Base-by-base conservation (phyloP, 2,113 vertebrate species). In the Aegotheles bennettii region DNA sequence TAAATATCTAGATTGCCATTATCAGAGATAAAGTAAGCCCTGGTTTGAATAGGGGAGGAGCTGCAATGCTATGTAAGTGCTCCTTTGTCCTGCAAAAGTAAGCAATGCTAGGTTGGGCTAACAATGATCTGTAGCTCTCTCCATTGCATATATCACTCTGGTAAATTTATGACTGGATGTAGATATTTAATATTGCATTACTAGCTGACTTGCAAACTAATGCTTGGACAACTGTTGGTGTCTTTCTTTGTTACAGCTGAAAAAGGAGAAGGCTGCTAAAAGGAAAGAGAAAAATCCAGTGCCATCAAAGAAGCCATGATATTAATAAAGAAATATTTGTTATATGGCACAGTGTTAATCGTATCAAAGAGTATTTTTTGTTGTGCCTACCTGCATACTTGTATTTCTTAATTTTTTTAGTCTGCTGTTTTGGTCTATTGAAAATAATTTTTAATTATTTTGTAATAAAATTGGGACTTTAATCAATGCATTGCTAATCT, bases 181-280 rank as follows among this genome's bases (percentile, higher is more conserved):
- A 61, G 57, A 54, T 20, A 38, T 56, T 69, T 40, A 76, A 61
- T 56, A 35, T 4, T 64, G 43, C 16, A 9, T n/a, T 56, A 20
- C 48, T 61, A 65, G 20, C 35, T 0, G 0, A 47, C 23, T 83
- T 73, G 75, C 15, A 73, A 71, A 76, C 79, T 33, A 35, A 10
- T n/a, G 28, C 36, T 83, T 89, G 43, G 79, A 43, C 11, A 25
- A 11, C 25, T 77, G 33, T 25, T 75, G 33, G 8, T 93, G 59
- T 78, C 71, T 96, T 36, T 95, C 57, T 90, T 81, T 83, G 60
- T 97, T 97, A 87, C 95, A 98, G 98, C 82, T 97, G 87, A 98
- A 97, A 97, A 95, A 96, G 94, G 97, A 97, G 91, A 98, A 97
- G 81, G 89, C 89, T 90, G 93, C 90, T 81, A 97, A 97, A 73